phyloP scores from a whole-genome alignment of 2,113 vertebrate species.

The Petrocephalus microphthalmus region DNA sequence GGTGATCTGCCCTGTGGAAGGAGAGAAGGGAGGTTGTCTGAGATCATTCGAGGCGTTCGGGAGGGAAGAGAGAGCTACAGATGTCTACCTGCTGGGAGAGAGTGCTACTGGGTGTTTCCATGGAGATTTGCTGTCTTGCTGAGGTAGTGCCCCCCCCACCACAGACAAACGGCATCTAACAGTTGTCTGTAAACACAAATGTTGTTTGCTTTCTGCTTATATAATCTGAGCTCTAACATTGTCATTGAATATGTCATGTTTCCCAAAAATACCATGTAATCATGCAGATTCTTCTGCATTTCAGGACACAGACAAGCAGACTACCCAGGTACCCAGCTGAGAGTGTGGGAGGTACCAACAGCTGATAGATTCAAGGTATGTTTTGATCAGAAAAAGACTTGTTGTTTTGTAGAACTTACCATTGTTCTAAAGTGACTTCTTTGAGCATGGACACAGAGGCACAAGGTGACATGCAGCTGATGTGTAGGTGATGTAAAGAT shows the following conservation, averaged over 20 bases:
- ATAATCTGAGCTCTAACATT: background rate
- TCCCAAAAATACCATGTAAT: background rate
- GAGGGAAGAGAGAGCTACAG: background rate
- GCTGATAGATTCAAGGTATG: background rate
- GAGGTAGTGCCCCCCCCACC: background rate
- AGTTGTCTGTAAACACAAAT: background rate
- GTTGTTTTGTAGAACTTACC: background rate
- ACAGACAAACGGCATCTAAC: background rate
- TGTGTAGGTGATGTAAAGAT: background rate
- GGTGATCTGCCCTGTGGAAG: constrained; percentile 62
- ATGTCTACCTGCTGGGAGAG: constrained; percentile 3
- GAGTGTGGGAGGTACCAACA: background rate
- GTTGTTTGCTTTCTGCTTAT: background rate
- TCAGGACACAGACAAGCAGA: background rate
- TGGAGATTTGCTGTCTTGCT: background rate
- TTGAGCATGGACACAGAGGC: background rate
- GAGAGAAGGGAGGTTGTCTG: background rate
- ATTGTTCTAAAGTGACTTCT: background rate
- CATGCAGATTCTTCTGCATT: background rate
- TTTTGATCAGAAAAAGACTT: background rate
- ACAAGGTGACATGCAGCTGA: background rate
- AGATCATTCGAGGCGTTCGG: background rate
- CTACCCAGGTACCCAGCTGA: background rate
- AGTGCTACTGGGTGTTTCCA: background rate
- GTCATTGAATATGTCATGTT: background rate